Conservation (phyloP, 2,113 vertebrate species). For the Scartelaos histophorus region DNA sequence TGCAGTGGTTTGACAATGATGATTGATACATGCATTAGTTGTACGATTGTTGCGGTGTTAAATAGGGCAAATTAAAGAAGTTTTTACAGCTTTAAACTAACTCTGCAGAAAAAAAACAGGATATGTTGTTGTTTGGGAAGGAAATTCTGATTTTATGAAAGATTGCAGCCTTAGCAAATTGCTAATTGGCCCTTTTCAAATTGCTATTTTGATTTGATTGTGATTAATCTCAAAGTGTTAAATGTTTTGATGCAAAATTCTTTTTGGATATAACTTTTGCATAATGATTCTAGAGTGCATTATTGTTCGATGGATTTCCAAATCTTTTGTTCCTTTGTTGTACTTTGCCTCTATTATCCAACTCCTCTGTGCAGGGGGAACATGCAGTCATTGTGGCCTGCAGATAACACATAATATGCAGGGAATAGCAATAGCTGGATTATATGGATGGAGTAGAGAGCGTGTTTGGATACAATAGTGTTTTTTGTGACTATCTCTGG, state of each 20-base stretch:
- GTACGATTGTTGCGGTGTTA: neutral
- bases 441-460: conserved; percentile 52
- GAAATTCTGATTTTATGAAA: too few relatives aligned
- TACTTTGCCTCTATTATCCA: conserved; percentile 50
- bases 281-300: conserved; percentile 19
- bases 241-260: neutral
- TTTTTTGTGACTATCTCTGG: conserved; percentile 58
- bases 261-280: conserved; percentile 34
- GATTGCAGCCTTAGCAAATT: too few relatives aligned
- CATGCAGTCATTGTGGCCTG: conserved; percentile 45
- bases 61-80: neutral
- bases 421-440: conserved; percentile 57
- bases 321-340: conserved; percentile 31
- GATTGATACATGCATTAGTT: neutral
- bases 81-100: too few relatives aligned
- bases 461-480: conserved; percentile 65
- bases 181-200: too few relatives aligned
- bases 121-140: too few relatives aligned
- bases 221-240: too few relatives aligned
- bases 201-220: too few relatives aligned
- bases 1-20: neutral
- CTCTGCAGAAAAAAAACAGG: too few relatives aligned
- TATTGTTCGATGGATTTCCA: conserved; percentile 32
- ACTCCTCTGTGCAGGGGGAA: conserved; percentile 42
- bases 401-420: conserved; percentile 60